Percentiles rank a stretch among this genome's conserved stretches.
These are phyloP conservation scores for Drosophila limbata DNA, from an alignment of 2,888 invertebrate genomes.

Conservation along the genomic window DNA sequence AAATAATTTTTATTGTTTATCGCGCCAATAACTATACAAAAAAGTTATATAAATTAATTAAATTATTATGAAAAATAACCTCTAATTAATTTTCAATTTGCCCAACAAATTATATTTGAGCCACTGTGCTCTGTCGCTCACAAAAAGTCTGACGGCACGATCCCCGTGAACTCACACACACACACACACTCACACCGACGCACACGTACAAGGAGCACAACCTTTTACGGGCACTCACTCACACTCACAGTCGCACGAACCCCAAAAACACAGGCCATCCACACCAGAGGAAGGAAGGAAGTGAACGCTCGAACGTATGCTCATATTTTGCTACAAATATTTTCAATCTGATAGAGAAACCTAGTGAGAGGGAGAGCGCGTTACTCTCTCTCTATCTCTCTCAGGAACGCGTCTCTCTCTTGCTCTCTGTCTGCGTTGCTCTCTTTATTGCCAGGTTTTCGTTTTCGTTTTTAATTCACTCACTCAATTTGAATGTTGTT, in stretches of 20 bases:
- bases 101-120: background rate
- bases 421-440: slow-evolving; percentile 35
- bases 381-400: slow-evolving; percentile 30
- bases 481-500: slow-evolving; percentile 73
- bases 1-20: too few relatives aligned
- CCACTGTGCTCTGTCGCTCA: slow-evolving; percentile 71
- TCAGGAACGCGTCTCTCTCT: slow-evolving; percentile 13
- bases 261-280: slow-evolving; percentile 47
- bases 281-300: slow-evolving; percentile 61
- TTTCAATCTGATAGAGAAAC: slow-evolving; percentile 26
- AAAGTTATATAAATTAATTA: too few relatives aligned
- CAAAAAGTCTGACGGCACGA: slow-evolving; percentile 63
- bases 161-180: slow-evolving; percentile 65
- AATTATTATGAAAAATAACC: too few relatives aligned
- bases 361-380: slow-evolving; percentile 15
- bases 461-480: slow-evolving; percentile 78
- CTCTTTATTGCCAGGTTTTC: slow-evolving; percentile 57
- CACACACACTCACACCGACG: slow-evolving; percentile 44
- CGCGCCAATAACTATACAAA: too few relatives aligned
- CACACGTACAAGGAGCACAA: slow-evolving; percentile 43
- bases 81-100: background rate
- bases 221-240: slow-evolving; percentile 59
- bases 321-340: slow-evolving; percentile 72
- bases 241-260: slow-evolving; percentile 45
- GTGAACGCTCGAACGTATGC: slow-evolving; percentile 73